A percentile compares a stretch with the other conserved stretches of the same genome.
Evolutionary conservation across 2,888 invertebrate species (phyloP).

Genomic region (Mimachlamys varia): DNA sequence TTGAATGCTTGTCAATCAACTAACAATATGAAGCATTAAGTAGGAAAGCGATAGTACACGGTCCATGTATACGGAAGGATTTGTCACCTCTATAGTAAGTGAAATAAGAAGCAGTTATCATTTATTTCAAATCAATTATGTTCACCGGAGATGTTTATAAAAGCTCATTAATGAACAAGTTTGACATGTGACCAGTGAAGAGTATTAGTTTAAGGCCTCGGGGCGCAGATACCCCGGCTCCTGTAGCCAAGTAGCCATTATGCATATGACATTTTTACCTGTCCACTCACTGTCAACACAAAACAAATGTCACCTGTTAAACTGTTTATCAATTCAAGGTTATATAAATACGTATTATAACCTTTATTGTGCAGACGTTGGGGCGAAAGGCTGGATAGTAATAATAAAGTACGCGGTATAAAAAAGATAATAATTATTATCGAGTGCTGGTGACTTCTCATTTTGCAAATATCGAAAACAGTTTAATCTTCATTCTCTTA

Average conservation of each 20-base stretch:
- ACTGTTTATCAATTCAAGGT: background rate
- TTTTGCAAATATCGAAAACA: too few relatives aligned
- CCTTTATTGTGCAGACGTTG: background rate
- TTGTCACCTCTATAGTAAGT: conserved; percentile 21
- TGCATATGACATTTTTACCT: background rate
- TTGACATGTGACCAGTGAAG: background rate
- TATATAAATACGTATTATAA: background rate
- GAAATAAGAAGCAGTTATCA: conserved; percentile 34
- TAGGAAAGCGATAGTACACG: background rate
- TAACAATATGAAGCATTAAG: background rate
- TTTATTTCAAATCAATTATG: conserved; percentile 31
- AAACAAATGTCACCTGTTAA: background rate
- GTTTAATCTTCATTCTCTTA: too few relatives aligned
- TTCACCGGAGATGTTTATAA: background rate
- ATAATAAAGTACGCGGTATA: too few relatives aligned
- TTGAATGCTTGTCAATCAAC: background rate
- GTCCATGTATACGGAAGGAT: background rate
- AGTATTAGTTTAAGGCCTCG: background rate
- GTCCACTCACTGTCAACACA: background rate
- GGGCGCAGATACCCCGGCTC: background rate
- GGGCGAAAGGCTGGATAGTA: background rate
- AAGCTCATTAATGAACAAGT: conserved; percentile 34
- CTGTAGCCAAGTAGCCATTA: background rate
- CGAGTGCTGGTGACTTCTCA: too few relatives aligned
- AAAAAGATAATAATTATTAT: too few relatives aligned